A percentile compares a stretch with the other conserved stretches of the same genome.
Conservation (phyloP, 2,797 vertebrate species). For the Coilia nasus region DNA sequence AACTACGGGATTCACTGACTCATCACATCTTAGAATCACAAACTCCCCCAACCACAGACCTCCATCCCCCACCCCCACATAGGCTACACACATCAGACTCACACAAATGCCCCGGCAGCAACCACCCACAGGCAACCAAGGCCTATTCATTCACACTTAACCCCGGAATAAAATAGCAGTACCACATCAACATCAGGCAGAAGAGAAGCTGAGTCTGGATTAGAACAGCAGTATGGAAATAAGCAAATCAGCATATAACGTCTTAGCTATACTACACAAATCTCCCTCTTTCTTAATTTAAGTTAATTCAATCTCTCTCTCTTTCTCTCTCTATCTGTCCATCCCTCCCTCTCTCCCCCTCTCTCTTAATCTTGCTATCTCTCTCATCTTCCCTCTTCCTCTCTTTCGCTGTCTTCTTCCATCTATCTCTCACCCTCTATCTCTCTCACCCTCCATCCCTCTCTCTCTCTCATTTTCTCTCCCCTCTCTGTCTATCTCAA, state of each 20-base stretch:
- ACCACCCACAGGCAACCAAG: background rate
- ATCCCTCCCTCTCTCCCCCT: background rate
- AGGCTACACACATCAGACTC: background rate
- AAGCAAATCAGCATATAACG: background rate
- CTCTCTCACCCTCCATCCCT: too few relatives aligned
- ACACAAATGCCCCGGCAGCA: background rate
- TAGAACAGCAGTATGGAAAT: background rate
- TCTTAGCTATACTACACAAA: background rate
- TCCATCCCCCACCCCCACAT: background rate
- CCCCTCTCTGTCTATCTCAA: too few relatives aligned
- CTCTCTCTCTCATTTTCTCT: too few relatives aligned
- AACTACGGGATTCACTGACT: background rate
- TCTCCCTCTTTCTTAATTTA: background rate
- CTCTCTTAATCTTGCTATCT: background rate
- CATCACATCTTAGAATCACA: conserved; percentile 24
- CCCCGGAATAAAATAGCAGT: background rate
- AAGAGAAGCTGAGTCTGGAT: background rate
- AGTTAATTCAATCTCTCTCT: background rate
- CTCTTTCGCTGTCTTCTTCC: too few relatives aligned
- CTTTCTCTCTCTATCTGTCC: too few relatives aligned
- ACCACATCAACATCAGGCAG: background rate
- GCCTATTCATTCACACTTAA: background rate
- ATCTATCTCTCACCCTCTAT: too few relatives aligned
- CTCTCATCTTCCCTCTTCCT: background rate
- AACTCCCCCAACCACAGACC: background rate